These are phyloP conservation scores for Nephotettix cincticeps DNA, from an alignment of 1,140 invertebrate genomes.

Conservation along the genomic window DNA sequence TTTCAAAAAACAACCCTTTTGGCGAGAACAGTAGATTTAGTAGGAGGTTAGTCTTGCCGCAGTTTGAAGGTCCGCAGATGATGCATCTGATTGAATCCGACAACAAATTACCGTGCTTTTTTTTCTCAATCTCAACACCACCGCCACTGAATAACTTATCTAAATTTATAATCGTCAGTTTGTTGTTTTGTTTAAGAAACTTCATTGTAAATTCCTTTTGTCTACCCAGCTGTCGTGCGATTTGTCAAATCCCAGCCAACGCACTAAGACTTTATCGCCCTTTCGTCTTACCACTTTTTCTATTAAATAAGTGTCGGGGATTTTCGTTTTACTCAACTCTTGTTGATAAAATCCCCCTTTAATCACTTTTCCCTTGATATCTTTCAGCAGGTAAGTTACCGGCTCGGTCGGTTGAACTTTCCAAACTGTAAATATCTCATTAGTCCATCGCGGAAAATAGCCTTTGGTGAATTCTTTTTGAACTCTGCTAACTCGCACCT, in stretches of 20 bases:
- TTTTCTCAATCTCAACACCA: conserved; percentile 16
- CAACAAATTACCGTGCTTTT: conserved; percentile 35
- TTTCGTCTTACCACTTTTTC: conserved; percentile 42
- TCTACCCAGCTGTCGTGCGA: conserved; percentile 44
- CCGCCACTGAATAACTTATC: not conserved
- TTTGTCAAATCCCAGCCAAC: conserved; percentile 44
- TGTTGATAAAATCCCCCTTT: conserved; percentile 41
- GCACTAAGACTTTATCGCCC: conserved; percentile 44
- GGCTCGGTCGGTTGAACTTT: conserved; percentile 31
- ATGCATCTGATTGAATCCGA: conserved; percentile 40
- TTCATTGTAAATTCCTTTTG: conserved; percentile 29
- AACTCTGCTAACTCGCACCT: conserved; percentile 33
- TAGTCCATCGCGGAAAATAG: conserved; percentile 31
- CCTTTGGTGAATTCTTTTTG: conserved; percentile 36
- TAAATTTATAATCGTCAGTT: not conserved
- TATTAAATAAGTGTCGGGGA: conserved; percentile 43
- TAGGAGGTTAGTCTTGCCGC: conserved; percentile 47
- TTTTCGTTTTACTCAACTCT: conserved; percentile 39
- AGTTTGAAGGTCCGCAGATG: conserved; percentile 42
- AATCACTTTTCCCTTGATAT: conserved; percentile 31
- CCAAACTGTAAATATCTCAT: conserved; percentile 30
- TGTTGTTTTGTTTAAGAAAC: conserved; percentile 1
- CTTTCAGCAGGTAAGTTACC: conserved; percentile 32
- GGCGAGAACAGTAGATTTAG: conserved; percentile 40
- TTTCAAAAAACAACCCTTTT: conserved; percentile 47